These are phyloP conservation scores for Eudemis profundana DNA, from an alignment of 2,888 invertebrate species.

Conservation along the genomic window DNA sequence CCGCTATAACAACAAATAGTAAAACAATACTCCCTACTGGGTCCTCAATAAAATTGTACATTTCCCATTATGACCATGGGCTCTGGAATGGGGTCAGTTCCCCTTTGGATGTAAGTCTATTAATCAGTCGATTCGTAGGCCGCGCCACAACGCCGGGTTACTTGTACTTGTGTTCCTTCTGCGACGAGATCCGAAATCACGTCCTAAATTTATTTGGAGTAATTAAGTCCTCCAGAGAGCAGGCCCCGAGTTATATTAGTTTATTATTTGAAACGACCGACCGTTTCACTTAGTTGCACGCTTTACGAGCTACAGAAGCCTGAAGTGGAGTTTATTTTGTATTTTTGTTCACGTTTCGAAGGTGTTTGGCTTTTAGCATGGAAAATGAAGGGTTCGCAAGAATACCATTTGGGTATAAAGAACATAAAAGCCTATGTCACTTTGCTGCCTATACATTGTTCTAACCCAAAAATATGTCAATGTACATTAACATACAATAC, in stretches of 20 bases:
- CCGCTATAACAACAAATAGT: too few relatives aligned
- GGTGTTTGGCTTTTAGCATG: too few relatives aligned
- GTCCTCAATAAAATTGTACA: background rate
- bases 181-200: conserved; percentile 22
- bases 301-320: too few relatives aligned
- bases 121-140: conserved; percentile 34
- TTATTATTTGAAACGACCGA: background rate
- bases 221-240: conserved; percentile 17
- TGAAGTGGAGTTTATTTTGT: too few relatives aligned
- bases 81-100: conserved; percentile 9
- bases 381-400: too few relatives aligned
- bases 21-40: too few relatives aligned
- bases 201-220: conserved; percentile 25
- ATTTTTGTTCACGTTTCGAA: too few relatives aligned
- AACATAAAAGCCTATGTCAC: too few relatives aligned
- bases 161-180: background rate
- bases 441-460: too few relatives aligned
- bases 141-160: background rate
- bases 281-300: background rate
- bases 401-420: too few relatives aligned
- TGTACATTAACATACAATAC: too few relatives aligned
- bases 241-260: background rate
- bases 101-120: background rate
- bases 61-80: conserved; percentile 1
- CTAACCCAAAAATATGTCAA: too few relatives aligned